These are phyloP conservation scores for Trachymyrmex cornetzi DNA, from an alignment of 1,140 invertebrate species.

Conservation along the genomic window DNA sequence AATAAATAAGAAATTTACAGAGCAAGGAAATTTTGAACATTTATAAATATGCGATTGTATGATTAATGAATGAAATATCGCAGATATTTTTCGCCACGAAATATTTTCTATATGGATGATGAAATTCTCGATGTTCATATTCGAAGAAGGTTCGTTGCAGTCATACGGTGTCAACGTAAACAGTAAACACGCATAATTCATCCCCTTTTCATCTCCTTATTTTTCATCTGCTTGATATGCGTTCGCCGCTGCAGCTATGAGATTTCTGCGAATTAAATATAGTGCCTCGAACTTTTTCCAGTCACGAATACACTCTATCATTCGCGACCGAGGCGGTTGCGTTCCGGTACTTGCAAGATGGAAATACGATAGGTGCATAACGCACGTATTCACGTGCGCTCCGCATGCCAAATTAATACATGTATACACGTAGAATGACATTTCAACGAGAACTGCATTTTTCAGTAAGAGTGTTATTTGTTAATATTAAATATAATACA, in stretches of 20 bases:
- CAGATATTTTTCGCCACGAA: neutral
- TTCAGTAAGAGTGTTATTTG: neutral
- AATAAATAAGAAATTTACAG: neutral
- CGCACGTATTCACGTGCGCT: neutral
- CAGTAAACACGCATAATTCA: conserved; percentile 70
- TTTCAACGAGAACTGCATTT: neutral
- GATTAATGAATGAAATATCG: conserved; percentile 16
- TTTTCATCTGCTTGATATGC: conserved; percentile 21
- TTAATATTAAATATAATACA: neutral
- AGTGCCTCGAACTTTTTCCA: conserved; percentile 42
- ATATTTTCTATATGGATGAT: conserved; percentile 38
- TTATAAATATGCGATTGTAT: neutral
- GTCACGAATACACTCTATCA: conserved; percentile 53
- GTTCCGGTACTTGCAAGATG: conserved; percentile 36
- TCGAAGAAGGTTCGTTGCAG: neutral
- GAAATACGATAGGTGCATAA: conserved; percentile 50
- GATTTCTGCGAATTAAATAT: conserved; percentile 60
- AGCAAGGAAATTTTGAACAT: neutral
- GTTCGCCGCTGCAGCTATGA: neutral
- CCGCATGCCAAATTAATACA: neutral
- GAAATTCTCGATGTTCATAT: conserved; percentile 51
- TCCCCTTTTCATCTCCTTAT: conserved; percentile 33
- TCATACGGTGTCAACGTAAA: conserved; percentile 61
- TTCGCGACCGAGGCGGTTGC: conserved; percentile 17
- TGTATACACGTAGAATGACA: neutral